Evolutionary conservation across 2,113 vertebrate species (phyloP).

Genomic region (Cephalopterus ornatus): DNA sequence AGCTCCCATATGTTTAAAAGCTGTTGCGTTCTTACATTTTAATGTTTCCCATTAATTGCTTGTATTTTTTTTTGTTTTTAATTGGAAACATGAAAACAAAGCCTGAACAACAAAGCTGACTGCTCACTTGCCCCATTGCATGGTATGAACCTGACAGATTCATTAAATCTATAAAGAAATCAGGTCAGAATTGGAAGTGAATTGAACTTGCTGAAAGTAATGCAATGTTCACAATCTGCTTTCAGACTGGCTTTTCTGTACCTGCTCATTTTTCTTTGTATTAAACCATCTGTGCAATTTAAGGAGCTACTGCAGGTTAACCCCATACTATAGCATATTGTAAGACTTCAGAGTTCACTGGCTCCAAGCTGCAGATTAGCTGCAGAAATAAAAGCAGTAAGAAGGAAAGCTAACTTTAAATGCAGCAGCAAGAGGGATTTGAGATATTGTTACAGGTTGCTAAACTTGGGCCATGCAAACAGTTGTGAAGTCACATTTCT

Average conservation of each 20-base stretch:
- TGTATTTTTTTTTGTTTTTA: not conserved
- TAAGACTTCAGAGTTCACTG: not conserved
- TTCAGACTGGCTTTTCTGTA: not conserved
- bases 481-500: not conserved
- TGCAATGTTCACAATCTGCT: not conserved
- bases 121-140: constrained; percentile 13
- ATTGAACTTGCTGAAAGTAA: constrained; percentile 17
- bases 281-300: not conserved
- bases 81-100: constrained; percentile 21
- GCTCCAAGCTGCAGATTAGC: not conserved
- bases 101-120: not conserved
- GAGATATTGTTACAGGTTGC: not conserved
- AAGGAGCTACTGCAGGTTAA: not conserved
- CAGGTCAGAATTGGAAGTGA: not conserved
- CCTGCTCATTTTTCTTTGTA: constrained; percentile 12
- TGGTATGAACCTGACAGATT: not conserved
- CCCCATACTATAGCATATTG: not conserved
- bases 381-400: not conserved
- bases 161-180: constrained; percentile 9
- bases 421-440: not conserved
- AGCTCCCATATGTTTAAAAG: constrained; percentile 33
- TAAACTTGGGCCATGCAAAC: not conserved
- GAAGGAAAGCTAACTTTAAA: not conserved
- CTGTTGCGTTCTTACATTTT: constrained; percentile 1
- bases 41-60: constrained; percentile 22